phyloP scores from a whole-genome alignment of 2,888 invertebrate genomes.

The Plebejus argus region DNA sequence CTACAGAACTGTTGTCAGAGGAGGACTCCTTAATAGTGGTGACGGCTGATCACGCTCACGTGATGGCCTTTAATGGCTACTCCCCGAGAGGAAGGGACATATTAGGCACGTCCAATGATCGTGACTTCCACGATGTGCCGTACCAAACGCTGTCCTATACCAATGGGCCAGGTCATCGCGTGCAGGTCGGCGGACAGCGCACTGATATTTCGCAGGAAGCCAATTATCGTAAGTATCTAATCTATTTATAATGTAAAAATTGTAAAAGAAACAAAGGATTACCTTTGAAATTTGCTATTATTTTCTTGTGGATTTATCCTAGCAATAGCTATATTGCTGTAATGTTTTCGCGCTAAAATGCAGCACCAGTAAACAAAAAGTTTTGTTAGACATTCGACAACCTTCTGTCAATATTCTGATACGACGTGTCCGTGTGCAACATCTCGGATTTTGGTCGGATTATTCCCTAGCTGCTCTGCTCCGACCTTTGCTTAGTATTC shows the following conservation, averaged over 20 bases:
- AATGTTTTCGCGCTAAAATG: no score
- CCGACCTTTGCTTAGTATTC: no score
- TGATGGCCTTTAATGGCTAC: slow-evolving; percentile 84
- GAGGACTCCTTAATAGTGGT: slow-evolving; percentile 87
- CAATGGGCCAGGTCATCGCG: slow-evolving; percentile 78
- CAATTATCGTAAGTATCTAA: slow-evolving; percentile 43
- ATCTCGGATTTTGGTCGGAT: no score
- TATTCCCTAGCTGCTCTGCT: no score
- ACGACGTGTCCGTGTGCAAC: no score
- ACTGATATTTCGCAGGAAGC: slow-evolving; percentile 58
- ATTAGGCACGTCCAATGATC: slow-evolving; percentile 52
- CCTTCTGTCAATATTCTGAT: no score
- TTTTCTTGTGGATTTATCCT: not conserved
- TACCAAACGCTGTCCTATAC: slow-evolving; percentile 81
- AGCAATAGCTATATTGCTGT: no score
- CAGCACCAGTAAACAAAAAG: no score
- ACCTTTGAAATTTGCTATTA: not conserved
- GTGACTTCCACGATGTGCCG: slow-evolving; percentile 63
- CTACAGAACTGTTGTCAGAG: slow-evolving; percentile 57
- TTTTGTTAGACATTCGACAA: no score
- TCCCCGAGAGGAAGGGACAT: slow-evolving; percentile 65
- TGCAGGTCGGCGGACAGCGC: slow-evolving; percentile 53
- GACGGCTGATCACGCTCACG: slow-evolving; percentile 87
- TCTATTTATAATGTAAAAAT: not conserved
- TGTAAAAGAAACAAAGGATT: not conserved